These are phyloP conservation scores for Orussus abietinus DNA, from an alignment of 1,140 invertebrate genomes.

Conservation along the genomic window DNA sequence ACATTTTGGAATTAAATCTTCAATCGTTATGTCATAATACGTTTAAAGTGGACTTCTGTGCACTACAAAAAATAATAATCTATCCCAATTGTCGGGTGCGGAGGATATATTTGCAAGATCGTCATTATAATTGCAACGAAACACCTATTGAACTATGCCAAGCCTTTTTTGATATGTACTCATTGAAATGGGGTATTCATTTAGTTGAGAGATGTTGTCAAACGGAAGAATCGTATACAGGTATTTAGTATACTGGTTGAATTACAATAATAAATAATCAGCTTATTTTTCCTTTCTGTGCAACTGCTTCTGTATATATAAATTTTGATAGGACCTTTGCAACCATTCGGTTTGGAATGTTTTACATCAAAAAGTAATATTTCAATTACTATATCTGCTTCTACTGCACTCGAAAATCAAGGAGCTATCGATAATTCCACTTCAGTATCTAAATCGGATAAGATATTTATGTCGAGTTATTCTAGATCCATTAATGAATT, in stretches of 20 bases:
- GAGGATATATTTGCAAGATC: conserved; percentile 23
- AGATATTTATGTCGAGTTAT: no score
- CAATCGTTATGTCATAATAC: conserved; percentile 11
- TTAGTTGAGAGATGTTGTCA: conserved; percentile 21
- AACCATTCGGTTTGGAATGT: conserved; percentile 5
- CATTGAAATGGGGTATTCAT: conserved; percentile 18
- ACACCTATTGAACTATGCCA: conserved; percentile 17
- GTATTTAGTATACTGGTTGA: not conserved
- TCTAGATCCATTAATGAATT: no score
- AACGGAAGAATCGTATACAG: conserved; percentile 10
- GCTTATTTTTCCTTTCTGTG: no score
- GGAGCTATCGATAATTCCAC: no score
- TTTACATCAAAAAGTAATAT: conserved; percentile 1
- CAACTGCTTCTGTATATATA: no score
- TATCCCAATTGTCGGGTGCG: conserved; percentile 23
- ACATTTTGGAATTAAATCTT: conserved; percentile 22
- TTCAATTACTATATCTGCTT: conserved; percentile 1
- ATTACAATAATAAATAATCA: no score
- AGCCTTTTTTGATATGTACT: conserved; percentile 18
- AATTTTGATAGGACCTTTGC: conserved; percentile 5
- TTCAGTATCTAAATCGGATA: no score
- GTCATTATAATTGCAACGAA: conserved; percentile 21
- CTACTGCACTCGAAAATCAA: not conserved
- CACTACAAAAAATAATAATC: conserved; percentile 17
- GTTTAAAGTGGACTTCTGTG: conserved; percentile 17